Conservation (phyloP, 1,140 invertebrate species). For the Venturia canescens region DNA sequence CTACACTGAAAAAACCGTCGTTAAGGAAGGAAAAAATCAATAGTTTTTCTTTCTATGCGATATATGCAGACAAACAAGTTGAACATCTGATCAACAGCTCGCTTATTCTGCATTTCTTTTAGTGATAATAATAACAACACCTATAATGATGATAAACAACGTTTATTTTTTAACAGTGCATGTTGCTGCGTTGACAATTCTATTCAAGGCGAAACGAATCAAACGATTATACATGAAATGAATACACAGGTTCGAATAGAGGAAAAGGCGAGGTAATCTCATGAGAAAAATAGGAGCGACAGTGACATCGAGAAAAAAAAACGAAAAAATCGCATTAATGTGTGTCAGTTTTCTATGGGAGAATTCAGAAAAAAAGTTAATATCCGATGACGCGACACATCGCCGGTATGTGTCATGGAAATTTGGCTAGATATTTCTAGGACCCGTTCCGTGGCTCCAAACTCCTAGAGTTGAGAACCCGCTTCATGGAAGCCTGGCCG, state of each 20-base stretch:
- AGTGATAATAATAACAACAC: too few species aligned
- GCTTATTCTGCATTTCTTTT: too few species aligned
- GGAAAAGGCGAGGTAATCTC: conserved; percentile 6
- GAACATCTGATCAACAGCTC: too few species aligned
- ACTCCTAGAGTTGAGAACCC: not conserved
- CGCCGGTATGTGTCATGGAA: conserved; percentile 19
- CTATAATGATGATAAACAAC: too few species aligned
- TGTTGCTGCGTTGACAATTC: conserved; percentile 6
- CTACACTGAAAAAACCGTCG: too few species aligned
- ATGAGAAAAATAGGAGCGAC: not conserved
- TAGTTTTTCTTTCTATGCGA: too few species aligned
- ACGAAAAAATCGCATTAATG: not conserved
- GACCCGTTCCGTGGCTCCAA: not conserved
- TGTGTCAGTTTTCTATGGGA: not conserved
- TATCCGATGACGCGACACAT: not conserved
- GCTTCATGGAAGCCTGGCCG: not conserved
- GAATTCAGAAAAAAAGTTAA: not conserved
- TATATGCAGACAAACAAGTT: too few species aligned
- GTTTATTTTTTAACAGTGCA: too few species aligned
- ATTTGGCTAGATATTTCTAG: not conserved
- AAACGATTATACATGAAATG: not conserved
- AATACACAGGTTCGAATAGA: not conserved
- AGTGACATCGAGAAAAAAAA: not conserved
- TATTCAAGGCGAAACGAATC: conserved; percentile 26
- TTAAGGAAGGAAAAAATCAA: too few species aligned